These are phyloP conservation scores for Pipistrellus kuhlii DNA, from an alignment of 2,797 vertebrate species.

Conservation along the genomic window DNA sequence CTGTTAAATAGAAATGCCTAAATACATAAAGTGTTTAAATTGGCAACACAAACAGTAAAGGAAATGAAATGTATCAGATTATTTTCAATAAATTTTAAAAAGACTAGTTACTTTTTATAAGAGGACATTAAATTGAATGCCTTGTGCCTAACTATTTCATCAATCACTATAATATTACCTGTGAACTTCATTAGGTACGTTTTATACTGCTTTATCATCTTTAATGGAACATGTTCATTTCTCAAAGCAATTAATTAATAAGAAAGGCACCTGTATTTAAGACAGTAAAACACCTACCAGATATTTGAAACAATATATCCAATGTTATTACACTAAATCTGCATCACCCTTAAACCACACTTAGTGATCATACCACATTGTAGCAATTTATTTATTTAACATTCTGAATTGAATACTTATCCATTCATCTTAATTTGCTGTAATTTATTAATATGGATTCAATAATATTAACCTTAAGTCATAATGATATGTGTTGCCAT, in stretches of 20 bases:
- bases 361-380: background rate
- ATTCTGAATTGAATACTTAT: background rate
- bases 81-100: background rate
- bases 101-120: background rate
- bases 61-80: background rate
- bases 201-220: background rate
- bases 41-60: background rate
- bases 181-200: background rate
- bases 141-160: background rate
- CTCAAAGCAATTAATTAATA: slow-evolving; percentile 31
- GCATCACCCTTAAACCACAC: background rate
- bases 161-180: slow-evolving; percentile 25
- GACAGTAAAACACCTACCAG: background rate
- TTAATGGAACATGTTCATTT: slow-evolving; percentile 24
- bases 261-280: background rate
- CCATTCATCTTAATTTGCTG: slow-evolving; percentile 49
- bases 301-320: background rate
- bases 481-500: background rate
- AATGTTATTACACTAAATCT: slow-evolving; percentile 21
- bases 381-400: slow-evolving; percentile 50
- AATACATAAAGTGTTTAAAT: slow-evolving; percentile 25
- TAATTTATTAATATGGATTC: background rate
- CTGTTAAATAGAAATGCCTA: background rate
- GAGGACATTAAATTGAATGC: background rate
- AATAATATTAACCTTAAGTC: background rate